Percentiles rank a stretch among this genome's conserved stretches.
Evolutionary conservation across 2,113 vertebrate genomes (phyloP).

Genomic region (Burhinus bistriatus): DNA sequence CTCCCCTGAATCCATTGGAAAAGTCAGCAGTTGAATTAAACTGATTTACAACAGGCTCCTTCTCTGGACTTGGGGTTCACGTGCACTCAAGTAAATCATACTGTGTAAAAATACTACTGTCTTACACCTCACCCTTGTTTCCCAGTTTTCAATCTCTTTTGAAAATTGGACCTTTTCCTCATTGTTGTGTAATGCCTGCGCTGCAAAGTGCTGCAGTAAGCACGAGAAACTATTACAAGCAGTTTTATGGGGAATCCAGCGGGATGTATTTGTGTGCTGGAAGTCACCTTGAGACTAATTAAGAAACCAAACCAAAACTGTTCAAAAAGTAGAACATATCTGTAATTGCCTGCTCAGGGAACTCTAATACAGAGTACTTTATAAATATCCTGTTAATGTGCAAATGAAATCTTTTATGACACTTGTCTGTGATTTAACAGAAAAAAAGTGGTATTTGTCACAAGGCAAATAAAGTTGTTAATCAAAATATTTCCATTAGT

Average conservation of each 20-base stretch:
- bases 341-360: neutral
- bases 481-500: constrained; percentile 14
- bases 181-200: neutral
- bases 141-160: neutral
- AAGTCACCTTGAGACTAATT: constrained; percentile 3
- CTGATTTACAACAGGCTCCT: neutral
- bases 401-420: neutral
- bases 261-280: neutral
- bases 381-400: neutral
- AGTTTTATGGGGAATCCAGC: neutral
- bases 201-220: neutral
- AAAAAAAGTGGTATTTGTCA: neutral
- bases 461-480: neutral
- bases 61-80: neutral
- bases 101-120: neutral
- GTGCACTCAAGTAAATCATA: rapidly evolving
- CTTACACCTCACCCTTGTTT: neutral
- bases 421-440: neutral
- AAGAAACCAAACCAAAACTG: neutral
- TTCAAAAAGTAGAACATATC: neutral
- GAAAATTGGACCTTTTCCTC: neutral
- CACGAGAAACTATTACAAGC: neutral
- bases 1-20: neutral
- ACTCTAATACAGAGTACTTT: neutral
- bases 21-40: neutral